These are phyloP conservation scores for Cryptocephalus primarius DNA, from an alignment of 2,888 invertebrate species.

Conservation along the genomic window DNA sequence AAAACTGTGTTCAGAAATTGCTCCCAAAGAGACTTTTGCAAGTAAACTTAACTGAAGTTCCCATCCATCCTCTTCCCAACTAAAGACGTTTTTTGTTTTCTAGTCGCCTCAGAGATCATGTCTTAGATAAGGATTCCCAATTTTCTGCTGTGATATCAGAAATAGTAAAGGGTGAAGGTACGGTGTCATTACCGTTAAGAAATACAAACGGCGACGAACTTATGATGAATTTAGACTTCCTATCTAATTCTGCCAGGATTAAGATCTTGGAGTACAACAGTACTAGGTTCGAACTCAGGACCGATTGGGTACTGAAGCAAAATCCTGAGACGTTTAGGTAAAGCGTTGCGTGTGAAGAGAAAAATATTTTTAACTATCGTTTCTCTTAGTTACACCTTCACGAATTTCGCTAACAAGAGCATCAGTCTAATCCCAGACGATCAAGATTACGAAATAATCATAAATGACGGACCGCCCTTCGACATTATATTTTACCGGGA, in stretches of 20 bases:
- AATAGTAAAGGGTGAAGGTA: not conserved
- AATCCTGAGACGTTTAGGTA: constrained; percentile 7
- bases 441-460: not conserved
- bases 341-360: not conserved
- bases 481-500: not conserved
- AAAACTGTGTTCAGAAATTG: constrained; percentile 6
- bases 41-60: constrained; percentile 6
- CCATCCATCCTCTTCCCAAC: not conserved
- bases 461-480: not conserved
- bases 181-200: constrained; percentile 2
- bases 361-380: too few species aligned
- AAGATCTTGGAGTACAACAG: constrained; percentile 6
- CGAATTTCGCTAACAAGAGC: not conserved
- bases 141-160: not conserved
- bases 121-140: not conserved
- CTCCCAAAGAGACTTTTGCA: constrained; percentile 8
- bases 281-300: constrained; percentile 8
- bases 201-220: not conserved
- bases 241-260: constrained; percentile 4
- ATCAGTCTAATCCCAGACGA: not conserved
- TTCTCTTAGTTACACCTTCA: not conserved
- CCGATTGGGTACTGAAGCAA: constrained; percentile 5
- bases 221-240: not conserved
- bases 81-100: not conserved
- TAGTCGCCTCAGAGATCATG: not conserved